Conservation (phyloP, 2,113 vertebrate species). For the Platysteira castanea region DNA sequence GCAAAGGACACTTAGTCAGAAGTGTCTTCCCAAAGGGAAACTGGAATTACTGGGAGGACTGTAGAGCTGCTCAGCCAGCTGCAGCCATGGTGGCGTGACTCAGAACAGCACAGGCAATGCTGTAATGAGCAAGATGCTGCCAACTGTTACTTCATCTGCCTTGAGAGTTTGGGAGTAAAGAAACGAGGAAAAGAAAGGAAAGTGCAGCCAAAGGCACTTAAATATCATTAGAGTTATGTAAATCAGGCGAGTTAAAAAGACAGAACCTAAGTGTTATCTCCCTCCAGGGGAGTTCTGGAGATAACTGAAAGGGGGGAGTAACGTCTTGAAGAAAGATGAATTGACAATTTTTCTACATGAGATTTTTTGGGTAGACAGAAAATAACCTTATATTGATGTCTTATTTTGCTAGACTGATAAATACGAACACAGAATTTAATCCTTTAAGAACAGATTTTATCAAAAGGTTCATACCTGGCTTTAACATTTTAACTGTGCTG, state of each 20-base stretch:
- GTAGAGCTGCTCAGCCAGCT: background rate
- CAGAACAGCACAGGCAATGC: background rate
- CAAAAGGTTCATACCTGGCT: background rate
- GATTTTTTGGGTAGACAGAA: background rate
- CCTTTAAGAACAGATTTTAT: background rate
- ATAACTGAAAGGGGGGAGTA: background rate
- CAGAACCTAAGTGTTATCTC: constrained; percentile 46
- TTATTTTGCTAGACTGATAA: background rate
- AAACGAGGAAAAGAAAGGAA: background rate
- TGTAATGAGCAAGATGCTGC: background rate
- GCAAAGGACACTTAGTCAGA: background rate
- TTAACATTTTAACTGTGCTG: background rate
- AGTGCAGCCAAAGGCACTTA: constrained; percentile 35
- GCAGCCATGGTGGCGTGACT: background rate
- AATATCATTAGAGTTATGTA: constrained; percentile 35
- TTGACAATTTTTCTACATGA: constrained; percentile 27
- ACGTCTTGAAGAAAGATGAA: constrained; percentile 22
- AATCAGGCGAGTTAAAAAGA: constrained; percentile 47
- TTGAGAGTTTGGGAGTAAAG: constrained; percentile 26
- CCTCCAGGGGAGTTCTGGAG: constrained; percentile 42
- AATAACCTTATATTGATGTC: background rate
- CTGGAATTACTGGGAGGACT: background rate
- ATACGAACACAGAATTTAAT: background rate
- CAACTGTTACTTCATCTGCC: constrained; percentile 40
- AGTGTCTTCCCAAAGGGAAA: background rate